phyloP scores from a whole-genome alignment of 2,888 invertebrate genomes.

The Tenthredo notha region DNA sequence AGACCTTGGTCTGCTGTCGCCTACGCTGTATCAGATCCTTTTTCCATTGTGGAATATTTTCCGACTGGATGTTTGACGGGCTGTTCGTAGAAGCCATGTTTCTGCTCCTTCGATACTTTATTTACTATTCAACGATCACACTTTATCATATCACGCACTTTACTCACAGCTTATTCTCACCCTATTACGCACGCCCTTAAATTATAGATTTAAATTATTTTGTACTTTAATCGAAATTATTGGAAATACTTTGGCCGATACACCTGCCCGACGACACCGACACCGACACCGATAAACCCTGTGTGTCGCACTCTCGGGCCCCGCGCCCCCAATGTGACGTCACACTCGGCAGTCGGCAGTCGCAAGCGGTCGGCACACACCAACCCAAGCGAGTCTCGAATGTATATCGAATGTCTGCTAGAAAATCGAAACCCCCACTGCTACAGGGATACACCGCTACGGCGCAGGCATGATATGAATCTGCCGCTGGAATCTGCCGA shows the following conservation, averaged over 20 bases:
- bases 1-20: conserved; percentile 79
- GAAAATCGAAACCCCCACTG: conserved; percentile 44
- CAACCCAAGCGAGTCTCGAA: conserved; percentile 49
- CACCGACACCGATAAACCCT: conserved; percentile 48
- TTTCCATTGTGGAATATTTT: conserved; percentile 88
- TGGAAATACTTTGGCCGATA: conserved; percentile 39
- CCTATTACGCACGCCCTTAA: background rate
- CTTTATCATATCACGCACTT: conserved; percentile 32
- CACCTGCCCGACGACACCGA: conserved; percentile 51
- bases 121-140: conserved; percentile 26
- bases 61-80: conserved; percentile 63
- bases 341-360: conserved; percentile 37
- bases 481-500: conserved; percentile 29
- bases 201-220: conserved; percentile 27
- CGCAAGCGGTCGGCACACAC: conserved; percentile 25
- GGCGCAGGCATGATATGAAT: conserved; percentile 34
- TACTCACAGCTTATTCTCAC: conserved; percentile 5
- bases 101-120: conserved; percentile 10
- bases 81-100: conserved; percentile 70
- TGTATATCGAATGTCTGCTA: conserved; percentile 50
- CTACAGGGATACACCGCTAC: background rate
- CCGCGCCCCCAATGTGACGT: conserved; percentile 51
- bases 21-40: conserved; percentile 89
- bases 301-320: conserved; percentile 43
- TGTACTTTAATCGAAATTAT: conserved; percentile 21